Conservation (phyloP, 1,140 invertebrate species). For the Drosophila murphyi region DNA sequence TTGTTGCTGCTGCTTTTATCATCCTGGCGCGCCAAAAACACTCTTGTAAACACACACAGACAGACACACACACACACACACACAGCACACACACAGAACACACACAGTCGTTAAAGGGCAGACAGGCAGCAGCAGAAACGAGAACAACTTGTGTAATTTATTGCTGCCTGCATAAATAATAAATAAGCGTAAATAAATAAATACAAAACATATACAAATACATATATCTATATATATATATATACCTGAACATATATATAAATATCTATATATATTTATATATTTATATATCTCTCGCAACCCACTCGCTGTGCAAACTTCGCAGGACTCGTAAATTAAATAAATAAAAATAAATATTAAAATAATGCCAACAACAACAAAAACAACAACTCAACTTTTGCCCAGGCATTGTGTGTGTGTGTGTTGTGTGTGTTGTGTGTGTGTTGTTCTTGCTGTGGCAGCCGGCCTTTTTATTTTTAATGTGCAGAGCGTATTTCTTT, state of each 20-base stretch:
- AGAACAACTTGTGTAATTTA: conserved; percentile 77
- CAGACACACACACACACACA: conserved; percentile 15
- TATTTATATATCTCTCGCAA: conserved; percentile 17
- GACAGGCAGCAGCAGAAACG: conserved; percentile 16
- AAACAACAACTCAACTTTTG: conserved; percentile 17
- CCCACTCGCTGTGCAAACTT: conserved; percentile 42
- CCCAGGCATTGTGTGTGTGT: conserved; percentile 14
- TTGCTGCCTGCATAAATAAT: conserved; percentile 83
- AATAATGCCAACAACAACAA: conserved; percentile 28
- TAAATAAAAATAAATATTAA: conserved; percentile 70
- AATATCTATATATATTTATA: conserved; percentile 8
- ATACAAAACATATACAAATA: conserved; percentile 74
- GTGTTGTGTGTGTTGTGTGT: conserved; percentile 26
- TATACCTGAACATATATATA: conserved; percentile 8
- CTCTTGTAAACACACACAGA: conserved; percentile 12
- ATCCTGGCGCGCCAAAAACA: conserved; percentile 69
- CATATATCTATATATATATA: conserved; percentile 56
- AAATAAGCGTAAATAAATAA: conserved; percentile 84
- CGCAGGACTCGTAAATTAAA: conserved; percentile 60
- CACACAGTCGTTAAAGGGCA: conserved; percentile 34
- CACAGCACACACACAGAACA: conserved; percentile 10
- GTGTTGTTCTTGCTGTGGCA: conserved; percentile 23
- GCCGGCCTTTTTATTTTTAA: conserved; percentile 44
- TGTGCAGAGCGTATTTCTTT: conserved; percentile 23
- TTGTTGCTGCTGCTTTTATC: not conserved